Evolutionary conservation across 2,113 vertebrate species (phyloP).

Genomic region (Clarias macrocephalus): DNA sequence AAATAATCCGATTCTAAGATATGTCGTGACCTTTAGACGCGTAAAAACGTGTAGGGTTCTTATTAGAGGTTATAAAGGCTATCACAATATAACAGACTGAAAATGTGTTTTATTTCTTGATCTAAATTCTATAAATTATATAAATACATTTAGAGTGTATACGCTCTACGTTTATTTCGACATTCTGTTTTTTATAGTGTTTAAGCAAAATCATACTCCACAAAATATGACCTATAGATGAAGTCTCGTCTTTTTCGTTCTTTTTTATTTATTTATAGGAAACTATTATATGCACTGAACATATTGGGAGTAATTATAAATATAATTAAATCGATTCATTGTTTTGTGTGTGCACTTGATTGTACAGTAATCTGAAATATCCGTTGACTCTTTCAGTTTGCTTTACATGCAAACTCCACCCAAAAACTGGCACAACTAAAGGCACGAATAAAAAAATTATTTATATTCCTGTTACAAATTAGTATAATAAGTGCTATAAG

Average conservation of each 20-base stretch:
- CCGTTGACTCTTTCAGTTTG: too few relatives aligned
- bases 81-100: background rate
- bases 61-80: background rate
- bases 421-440: background rate
- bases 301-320: background rate
- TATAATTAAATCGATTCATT: background rate
- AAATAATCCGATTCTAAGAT: conserved; percentile 42
- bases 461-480: background rate
- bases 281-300: background rate
- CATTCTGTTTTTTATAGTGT: background rate
- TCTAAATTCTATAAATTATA: too few relatives aligned
- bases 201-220: background rate
- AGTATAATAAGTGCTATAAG: background rate
- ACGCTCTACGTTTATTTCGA: background rate
- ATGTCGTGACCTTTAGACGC: background rate
- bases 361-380: background rate
- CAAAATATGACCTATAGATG: too few relatives aligned
- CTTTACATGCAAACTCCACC: background rate
- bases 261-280: background rate
- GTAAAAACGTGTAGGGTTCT: background rate
- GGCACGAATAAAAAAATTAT: background rate
- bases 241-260: background rate
- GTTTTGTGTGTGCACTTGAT: background rate
- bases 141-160: too few relatives aligned
- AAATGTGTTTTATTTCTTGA: background rate